Conservation (phyloP, 2,113 vertebrate species). For the Ptilorrhoa leucosticta region DNA sequence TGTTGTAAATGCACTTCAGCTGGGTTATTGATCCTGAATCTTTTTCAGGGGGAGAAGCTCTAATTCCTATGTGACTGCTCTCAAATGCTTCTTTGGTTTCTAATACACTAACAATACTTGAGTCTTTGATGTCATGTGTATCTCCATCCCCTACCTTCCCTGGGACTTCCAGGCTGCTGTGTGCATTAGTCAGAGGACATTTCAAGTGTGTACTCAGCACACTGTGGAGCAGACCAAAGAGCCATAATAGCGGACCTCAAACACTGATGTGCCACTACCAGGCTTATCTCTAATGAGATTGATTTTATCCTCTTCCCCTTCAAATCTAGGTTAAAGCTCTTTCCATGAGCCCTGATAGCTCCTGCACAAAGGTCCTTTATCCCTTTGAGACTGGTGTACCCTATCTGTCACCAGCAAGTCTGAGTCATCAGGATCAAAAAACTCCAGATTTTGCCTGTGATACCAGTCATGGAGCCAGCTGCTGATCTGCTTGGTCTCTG, state of each 20-base stretch:
- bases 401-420: not conserved
- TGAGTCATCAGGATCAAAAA: not conserved
- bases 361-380: not conserved
- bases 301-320: not conserved
- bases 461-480: not conserved
- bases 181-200: not conserved
- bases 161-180: not conserved
- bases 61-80: not conserved
- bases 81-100: not conserved
- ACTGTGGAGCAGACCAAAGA: not conserved
- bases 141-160: not conserved
- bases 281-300: not conserved
- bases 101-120: not conserved
- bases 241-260: not conserved
- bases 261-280: fast-evolving
- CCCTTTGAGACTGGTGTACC: not conserved
- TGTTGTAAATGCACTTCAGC: not conserved
- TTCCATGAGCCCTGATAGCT: not conserved
- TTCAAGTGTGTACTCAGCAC: not conserved
- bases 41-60: fast-evolving
- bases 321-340: not conserved
- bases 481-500: not conserved
- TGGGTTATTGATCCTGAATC: not conserved
- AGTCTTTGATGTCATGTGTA: fast-evolving
- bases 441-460: fast-evolving